Percentiles rank a stretch among this genome's conserved stretches.
Conservation (phyloP, 2,888 invertebrate genomes). For the Arrhopalites spinosus region DNA sequence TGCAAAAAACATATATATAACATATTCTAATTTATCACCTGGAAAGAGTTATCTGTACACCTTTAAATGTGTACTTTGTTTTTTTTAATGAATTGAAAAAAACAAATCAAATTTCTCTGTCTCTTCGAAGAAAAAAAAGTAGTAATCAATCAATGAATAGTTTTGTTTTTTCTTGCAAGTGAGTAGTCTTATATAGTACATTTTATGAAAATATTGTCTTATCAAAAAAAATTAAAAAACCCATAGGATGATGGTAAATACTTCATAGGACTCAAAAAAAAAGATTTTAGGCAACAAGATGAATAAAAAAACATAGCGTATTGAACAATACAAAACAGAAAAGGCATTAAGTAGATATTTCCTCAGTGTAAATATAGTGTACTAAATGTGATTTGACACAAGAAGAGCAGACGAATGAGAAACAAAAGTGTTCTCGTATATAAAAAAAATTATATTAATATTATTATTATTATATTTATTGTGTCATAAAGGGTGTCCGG, state of each 20-base stretch:
- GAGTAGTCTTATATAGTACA: not conserved
- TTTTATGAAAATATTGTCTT: not conserved
- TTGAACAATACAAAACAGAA: not conserved
- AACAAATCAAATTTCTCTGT: not conserved
- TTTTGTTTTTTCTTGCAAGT: not conserved
- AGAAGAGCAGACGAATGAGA: not conserved
- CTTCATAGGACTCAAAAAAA: not conserved
- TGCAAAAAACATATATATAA: too few relatives aligned
- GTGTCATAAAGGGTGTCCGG: too few relatives aligned
- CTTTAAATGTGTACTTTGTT: too few relatives aligned
- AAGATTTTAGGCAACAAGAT: not conserved
- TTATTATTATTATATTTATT: not conserved
- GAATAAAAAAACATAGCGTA: not conserved
- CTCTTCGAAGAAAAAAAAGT: not conserved
- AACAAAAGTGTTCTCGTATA: not conserved
- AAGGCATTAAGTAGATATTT: not conserved
- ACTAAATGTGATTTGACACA: slow-evolving; percentile 14
- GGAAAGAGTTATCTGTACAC: too few relatives aligned
- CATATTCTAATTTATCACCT: too few relatives aligned
- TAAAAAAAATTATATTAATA: not conserved
- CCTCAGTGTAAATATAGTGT: not conserved
- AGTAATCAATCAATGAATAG: slow-evolving; percentile 7
- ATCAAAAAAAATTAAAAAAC: not conserved
- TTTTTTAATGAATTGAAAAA: too few relatives aligned
- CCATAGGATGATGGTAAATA: not conserved